A percentile compares a stretch with the other conserved stretches of the same genome.
phyloP scores from a whole-genome alignment of 1,140 invertebrate genomes.

The Hypothenemus hampei region DNA sequence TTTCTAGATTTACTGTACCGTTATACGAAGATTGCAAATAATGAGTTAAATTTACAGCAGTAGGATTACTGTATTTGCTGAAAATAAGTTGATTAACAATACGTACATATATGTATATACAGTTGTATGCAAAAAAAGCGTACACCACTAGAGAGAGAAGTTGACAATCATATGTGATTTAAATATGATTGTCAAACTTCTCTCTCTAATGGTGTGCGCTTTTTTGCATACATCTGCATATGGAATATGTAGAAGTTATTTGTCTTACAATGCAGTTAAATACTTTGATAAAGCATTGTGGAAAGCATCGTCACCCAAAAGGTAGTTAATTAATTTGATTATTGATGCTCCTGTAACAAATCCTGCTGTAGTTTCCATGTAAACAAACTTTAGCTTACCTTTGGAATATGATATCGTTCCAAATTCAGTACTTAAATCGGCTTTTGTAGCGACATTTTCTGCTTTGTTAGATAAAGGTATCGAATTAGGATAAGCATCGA shows the following conservation, averaged over 20 bases:
- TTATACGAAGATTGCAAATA: no score
- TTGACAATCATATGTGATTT: no score
- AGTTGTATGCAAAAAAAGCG: no score
- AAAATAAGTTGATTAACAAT: background rate
- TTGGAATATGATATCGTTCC: conserved; percentile 58
- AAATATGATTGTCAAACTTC: no score
- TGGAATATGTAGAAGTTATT: no score
- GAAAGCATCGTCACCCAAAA: conserved; percentile 61
- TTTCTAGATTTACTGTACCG: background rate
- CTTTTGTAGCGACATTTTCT: conserved; percentile 32
- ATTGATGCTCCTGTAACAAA: conserved; percentile 51
- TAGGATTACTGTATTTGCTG: background rate
- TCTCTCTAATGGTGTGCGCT: no score
- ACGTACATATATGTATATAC: no score
- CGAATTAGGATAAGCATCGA: conserved; percentile 33
- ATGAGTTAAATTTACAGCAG: background rate
- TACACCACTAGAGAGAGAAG: no score
- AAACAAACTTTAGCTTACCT: conserved; percentile 19
- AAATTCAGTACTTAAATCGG: conserved; percentile 50
- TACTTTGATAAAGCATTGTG: conserved; percentile 55
- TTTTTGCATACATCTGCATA: background rate
- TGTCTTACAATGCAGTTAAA: conserved; percentile 48
- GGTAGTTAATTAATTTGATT: conserved; percentile 69
- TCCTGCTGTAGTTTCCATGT: no score
- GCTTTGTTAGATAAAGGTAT: conserved; percentile 39